These are phyloP conservation scores for Lytechinus pictus DNA, from an alignment of 35 echinoderm and acorn worm genomes.

Conservation along the genomic window DNA sequence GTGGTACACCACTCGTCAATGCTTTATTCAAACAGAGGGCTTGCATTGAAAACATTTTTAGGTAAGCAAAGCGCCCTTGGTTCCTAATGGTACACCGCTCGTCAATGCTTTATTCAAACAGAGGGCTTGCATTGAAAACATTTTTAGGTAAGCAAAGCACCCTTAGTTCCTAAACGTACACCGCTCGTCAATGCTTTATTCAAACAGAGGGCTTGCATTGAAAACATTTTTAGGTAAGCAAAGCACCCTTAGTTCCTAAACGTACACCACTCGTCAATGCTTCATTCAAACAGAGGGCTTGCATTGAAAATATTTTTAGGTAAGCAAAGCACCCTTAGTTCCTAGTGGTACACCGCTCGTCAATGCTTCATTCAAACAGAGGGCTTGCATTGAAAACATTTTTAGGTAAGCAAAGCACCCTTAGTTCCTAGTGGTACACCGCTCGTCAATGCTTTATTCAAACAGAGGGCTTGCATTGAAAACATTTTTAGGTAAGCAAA, in stretches of 20 bases:
- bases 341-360: constrained; percentile 86
- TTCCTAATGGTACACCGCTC: not conserved
- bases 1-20: constrained; percentile 88
- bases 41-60: constrained; percentile 99
- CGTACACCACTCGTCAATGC: no score
- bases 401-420: constrained; percentile 70
- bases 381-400: constrained; percentile 97
- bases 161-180: not conserved
- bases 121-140: not conserved
- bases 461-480: not conserved
- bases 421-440: not conserved
- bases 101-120: not conserved
- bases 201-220: not conserved
- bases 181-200: not conserved
- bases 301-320: no score
- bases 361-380: constrained; percentile 95
- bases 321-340: constrained; percentile 83
- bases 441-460: not conserved
- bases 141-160: no score
- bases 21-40: constrained; percentile 95
- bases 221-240: not conserved
- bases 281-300: no score
- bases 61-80: constrained; percentile 44
- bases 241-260: no score
- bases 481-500: not conserved